Base-by-base conservation (phyloP, 2,113 vertebrate species). In the Periophthalmodon schlosseri region DNA sequence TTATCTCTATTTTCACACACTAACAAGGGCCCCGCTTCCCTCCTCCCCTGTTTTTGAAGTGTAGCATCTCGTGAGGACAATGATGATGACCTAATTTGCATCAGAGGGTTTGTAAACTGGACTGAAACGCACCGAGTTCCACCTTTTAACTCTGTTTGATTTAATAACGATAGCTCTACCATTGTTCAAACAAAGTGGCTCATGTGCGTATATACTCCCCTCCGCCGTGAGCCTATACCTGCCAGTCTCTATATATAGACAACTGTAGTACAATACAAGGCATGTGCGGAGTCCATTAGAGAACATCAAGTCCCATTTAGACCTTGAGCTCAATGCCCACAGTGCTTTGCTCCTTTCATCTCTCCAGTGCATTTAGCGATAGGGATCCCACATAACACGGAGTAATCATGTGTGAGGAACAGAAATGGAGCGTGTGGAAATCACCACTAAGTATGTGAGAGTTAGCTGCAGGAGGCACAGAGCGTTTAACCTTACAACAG, bases 401-500 rank as follows among this genome's bases (percentile, higher is more conserved):
- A 74, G 68, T 70, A 90, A 86, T 82, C 75, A 79, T 72, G 81
- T 78, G 76, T 88, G 84, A 78, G 78, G 47, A 81, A 70, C 78
- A 71, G 74, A 86, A 91, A 86, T 90, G 86, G 76, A 89, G 79
- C 83, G 82, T 91, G 79, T 80, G 71, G 80, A 77, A 80, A 82
- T 82, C 76, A 84, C 65, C 67, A 67, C 72, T 71, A 73, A 81
- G 74, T 80, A 81, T 89, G 79, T 83, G 77, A 75, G 80, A 81
- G 85, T 85, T 72, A 69, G 76, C 89, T 70, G 0, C 1, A 57
- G 81, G 83, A 81, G 15, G 13, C 57, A 61, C 87, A 84, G 68
- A 80, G 83, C 74, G 67, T 90, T 87, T 84, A 84, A 80, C 83
- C 79, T 78, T 81, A 76, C 69, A 73, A 73, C 70, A 70, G 76